Evolutionary conservation across 1,140 invertebrate species (phyloP), one percentile per base, ranked within the genome.

Genomic region (Drosophila trapezifrons): DNA sequence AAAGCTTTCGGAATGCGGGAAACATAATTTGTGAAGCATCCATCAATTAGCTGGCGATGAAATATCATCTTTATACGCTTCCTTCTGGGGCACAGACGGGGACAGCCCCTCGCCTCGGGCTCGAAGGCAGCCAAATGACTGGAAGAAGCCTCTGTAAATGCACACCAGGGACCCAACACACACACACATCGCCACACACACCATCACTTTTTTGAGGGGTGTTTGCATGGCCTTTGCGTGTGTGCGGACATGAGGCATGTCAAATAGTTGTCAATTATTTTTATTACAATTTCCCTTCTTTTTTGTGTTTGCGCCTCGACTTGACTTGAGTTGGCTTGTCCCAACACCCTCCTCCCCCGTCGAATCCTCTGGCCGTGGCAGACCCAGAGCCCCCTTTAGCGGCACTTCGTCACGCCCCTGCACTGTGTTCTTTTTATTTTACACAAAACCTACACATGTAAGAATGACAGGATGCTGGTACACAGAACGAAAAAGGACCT

Each of bases 211-310:
- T 58, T 55, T 4, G 13, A 32, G 27, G 37, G 37, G 38, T 62
- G 64, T 70, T 77, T 77, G 66, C 82, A 66, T 81, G 76, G 66
- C 72, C 76, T 76, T 79, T 82, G 76, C 79, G 70, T 77, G 72
- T 75, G 76, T 74, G 69, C 85, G 84, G 80, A 89, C 84, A 84
- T 90, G 85, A 89, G 84, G 80, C 84, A 89, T 89, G 84, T 89
- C 84, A 89, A 89, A 89, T 89, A 89, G 84, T 89, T 89, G 84
- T 89, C 84, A 89, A 89, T 89, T 89, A 89, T 90, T 89, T 89
- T 89, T 89, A 89, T 89, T 89, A 90, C 84, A 78, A 85, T 84
- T 90, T 84, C 73, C 72, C 71, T 76, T 73, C 64, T 51, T 79
- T 66, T 76, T 80, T 85, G 67, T 77, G 66, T 62, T 74, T 76